Base-by-base conservation (phyloP, 2,797 vertebrate genomes). In the Hipposideros larvatus region DNA sequence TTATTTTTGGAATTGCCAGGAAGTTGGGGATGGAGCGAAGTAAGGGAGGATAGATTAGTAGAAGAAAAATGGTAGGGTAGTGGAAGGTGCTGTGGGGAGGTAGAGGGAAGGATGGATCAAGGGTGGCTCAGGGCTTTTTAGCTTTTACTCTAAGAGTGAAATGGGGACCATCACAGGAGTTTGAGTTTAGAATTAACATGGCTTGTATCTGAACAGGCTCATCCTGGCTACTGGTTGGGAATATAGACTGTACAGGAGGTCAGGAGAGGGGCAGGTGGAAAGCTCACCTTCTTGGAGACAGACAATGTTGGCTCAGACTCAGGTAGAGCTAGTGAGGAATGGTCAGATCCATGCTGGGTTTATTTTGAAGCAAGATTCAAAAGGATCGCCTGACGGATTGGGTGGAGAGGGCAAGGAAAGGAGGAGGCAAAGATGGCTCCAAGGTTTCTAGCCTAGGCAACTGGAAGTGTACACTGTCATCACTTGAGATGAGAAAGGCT, bases 401-500 rank as follows among this genome's bases (percentile, higher is more conserved):
- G 18, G n/a, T 61, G 61, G 46, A 53, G 43, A 65, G 3, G 28
- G 24, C 19, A 55, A 91, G 22, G 37, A 61, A 41, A 55, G 31
- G 78, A 51, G 24, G 19, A 90, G 34, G 55, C 7, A 28, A 57
- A 41, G 86, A 59, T 65, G 41, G 59, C 24, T 15, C 71, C 43
- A 43, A 28, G 10, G 51, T 19, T 89, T 78, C 21, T 16, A 48
- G 41, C 37, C 53, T 18, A 37, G 59, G 16, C 7, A 43, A 37
- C 2, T 0, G 0, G 19, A 59, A 74, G n/a, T 73, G 15, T 9
- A 3, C 2, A 3, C 1, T 2, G 0, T 19, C 26, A 41, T 63
- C 71, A 57, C 41, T 21, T 80, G 82, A 51, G 8, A 41, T 13
- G 31, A 84, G 41, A 74, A 74, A 74, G 41, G 26, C 18, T 51